phyloP scores from a whole-genome alignment of 37 sponge, comb jelly and placozoan genomes.

The Agelas oroides region DNA sequence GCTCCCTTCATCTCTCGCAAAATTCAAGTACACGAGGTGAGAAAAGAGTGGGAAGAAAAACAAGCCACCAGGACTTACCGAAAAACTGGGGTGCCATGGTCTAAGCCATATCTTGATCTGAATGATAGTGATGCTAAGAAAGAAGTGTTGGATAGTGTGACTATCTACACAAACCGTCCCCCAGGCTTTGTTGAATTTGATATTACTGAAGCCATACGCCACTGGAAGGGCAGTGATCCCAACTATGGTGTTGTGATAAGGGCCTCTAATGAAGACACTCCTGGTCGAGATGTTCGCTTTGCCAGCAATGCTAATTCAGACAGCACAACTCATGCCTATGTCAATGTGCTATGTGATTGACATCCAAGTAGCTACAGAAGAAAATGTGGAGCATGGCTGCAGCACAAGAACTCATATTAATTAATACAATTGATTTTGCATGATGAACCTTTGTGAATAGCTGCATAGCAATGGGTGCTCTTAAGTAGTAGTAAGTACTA shows the following conservation, averaged over 20 bases:
- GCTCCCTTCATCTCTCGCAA: conserved; percentile 29
- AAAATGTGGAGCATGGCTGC: too few relatives aligned
- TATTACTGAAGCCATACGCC: conserved; percentile 31
- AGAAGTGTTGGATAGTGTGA: background rate
- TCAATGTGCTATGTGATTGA: conserved; percentile 31
- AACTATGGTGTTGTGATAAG: conserved; percentile 48
- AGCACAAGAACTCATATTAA: too few relatives aligned
- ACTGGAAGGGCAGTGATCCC: conserved; percentile 27
- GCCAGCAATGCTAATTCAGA: conserved; percentile 5
- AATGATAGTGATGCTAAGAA: conserved; percentile 41
- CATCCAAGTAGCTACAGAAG: too few relatives aligned
- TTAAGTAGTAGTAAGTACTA: too few relatives aligned
- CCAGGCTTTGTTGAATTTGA: conserved; percentile 27
- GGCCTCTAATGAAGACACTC: conserved; percentile 24
- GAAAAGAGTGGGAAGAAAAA: conserved; percentile 33
- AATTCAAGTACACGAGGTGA: conserved; percentile 23
- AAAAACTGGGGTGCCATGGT: conserved; percentile 4
- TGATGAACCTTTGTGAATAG: too few relatives aligned
- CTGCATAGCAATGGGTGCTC: too few relatives aligned
- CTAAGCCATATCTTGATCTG: conserved; percentile 17
- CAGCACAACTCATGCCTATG: background rate
- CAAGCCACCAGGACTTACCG: conserved; percentile 29
- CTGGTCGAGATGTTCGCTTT: conserved; percentile 39
- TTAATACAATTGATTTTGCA: too few relatives aligned
- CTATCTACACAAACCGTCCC: conserved; percentile 22